These are phyloP conservation scores for Glyphotaelius pellucidus DNA, from an alignment of 2,888 invertebrate genomes.

Conservation along the genomic window DNA sequence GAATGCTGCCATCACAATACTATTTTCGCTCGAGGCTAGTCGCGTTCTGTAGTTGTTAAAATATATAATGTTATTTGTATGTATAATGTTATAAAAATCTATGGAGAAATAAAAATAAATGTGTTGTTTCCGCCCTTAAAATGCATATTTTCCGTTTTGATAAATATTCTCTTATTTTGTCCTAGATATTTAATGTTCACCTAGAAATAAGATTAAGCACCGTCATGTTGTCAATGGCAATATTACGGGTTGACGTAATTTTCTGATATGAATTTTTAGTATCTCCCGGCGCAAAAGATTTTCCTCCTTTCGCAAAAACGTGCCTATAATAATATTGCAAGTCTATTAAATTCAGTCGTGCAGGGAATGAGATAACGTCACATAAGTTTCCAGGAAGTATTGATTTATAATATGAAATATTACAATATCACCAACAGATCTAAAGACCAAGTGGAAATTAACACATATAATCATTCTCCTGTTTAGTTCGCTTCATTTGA, in stretches of 20 bases:
- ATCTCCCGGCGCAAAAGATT: background rate
- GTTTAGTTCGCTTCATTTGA: no score
- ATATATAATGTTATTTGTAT: no score
- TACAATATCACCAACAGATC: background rate
- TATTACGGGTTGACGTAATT: slow-evolving; percentile 35
- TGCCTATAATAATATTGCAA: slow-evolving; percentile 14
- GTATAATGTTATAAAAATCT: no score
- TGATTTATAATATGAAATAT: background rate
- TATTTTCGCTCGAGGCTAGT: no score
- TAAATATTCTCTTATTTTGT: background rate
- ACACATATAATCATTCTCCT: no score
- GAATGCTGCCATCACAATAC: no score
- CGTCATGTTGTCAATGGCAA: background rate
- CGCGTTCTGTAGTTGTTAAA: no score
- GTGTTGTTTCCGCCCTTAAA: background rate
- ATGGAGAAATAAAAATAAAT: no score
- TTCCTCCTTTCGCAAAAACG: background rate
- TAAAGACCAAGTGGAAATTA: background rate
- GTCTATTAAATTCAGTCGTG: slow-evolving; percentile 32
- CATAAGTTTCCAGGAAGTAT: background rate
- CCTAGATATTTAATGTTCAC: background rate
- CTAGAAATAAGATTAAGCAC: slow-evolving; percentile 2
- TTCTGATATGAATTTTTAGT: slow-evolving; percentile 41
- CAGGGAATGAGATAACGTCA: background rate
- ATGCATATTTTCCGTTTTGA: background rate